phyloP scores from a whole-genome alignment of 92 coral and sea anemone genomes.

The Diadumene lineata region DNA sequence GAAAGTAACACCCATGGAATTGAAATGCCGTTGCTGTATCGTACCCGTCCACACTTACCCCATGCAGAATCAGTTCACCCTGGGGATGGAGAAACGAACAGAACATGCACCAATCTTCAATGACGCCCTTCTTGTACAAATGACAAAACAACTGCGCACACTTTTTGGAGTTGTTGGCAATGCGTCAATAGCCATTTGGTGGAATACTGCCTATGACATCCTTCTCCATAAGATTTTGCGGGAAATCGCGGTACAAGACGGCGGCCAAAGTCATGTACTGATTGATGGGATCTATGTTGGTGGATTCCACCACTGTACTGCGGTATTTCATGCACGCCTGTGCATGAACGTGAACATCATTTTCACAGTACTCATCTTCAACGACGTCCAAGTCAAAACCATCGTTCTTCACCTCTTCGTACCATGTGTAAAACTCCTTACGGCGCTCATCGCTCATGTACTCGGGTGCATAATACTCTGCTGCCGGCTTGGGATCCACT shows the following conservation, averaged over 20 bases:
- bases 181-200: background rate
- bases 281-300: background rate
- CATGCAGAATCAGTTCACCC: background rate
- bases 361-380: slow-evolving; percentile 11
- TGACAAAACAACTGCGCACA: background rate
- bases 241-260: background rate
- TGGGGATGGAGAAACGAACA: background rate
- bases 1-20: slow-evolving; percentile 29
- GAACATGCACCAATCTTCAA: background rate
- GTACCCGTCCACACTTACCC: slow-evolving; percentile 13
- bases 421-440: background rate
- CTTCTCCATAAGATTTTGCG: background rate
- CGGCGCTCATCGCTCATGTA: background rate
- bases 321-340: slow-evolving; percentile 9
- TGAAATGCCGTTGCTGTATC: slow-evolving; percentile 19
- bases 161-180: background rate
- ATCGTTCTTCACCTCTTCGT: background rate
- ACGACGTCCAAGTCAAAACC: slow-evolving; percentile 15
- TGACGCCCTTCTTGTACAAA: background rate
- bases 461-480: background rate
- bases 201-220: background rate
- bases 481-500: background rate
- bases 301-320: background rate
- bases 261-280: background rate
- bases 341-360: slow-evolving; percentile 19